phyloP scores from a whole-genome alignment of 2,113 vertebrate species.

The Dinomys branickii region DNA sequence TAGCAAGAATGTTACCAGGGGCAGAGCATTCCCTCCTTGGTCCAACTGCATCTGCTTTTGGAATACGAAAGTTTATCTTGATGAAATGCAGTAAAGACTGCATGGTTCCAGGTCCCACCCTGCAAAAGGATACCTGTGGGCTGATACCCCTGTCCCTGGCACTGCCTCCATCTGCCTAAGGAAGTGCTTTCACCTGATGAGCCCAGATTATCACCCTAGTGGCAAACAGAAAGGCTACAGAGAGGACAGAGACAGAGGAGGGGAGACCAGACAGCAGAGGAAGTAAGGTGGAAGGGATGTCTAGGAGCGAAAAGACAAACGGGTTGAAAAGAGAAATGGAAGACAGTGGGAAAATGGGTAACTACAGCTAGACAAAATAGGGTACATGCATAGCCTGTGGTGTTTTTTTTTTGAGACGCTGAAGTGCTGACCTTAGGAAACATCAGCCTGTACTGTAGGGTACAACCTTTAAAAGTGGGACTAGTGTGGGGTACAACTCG shows the following conservation, averaged over 20 bases:
- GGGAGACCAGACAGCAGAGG: neutral
- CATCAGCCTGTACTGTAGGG: neutral
- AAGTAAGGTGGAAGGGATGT: neutral
- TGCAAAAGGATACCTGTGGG: neutral
- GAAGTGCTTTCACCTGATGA: neutral
- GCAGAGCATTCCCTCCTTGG: neutral
- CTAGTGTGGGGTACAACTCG: neutral
- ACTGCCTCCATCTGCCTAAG: constrained; percentile 13
- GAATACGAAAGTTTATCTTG: neutral
- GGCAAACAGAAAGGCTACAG: neutral
- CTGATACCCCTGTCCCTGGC: neutral
- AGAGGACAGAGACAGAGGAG: constrained; percentile 8
- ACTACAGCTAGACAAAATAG: neutral
- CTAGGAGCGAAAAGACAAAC: neutral
- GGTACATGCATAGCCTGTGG: neutral
- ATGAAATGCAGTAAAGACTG: neutral
- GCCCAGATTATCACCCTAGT: neutral
- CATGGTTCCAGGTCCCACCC: neutral
- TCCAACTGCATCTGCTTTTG: neutral
- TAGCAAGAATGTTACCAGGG: neutral
- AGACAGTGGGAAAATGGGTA: neutral
- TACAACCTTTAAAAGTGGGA: neutral
- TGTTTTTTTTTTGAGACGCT: neutral
- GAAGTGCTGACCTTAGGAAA: neutral
- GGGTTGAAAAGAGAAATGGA: neutral